Evolutionary conservation across 2,113 vertebrate genomes (phyloP).

Genomic region (Tragelaphus strepsiceros): DNA sequence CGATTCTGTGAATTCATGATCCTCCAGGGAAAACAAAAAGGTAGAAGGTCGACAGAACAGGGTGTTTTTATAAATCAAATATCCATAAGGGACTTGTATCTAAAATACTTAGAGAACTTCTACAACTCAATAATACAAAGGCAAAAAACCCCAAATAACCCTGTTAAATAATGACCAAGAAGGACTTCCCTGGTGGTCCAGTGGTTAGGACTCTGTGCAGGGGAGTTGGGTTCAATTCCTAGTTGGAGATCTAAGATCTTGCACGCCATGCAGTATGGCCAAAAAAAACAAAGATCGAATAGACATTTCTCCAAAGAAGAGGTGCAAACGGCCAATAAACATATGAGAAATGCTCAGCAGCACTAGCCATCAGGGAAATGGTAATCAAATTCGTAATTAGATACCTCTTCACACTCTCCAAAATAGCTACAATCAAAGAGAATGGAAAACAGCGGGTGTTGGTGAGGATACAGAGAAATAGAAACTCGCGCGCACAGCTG

Average conservation of each 20-base stretch:
- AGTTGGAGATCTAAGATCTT: not conserved
- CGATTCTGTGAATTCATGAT: not conserved
- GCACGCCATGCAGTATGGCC: not conserved
- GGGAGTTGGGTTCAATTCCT: not conserved
- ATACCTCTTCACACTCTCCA: accelerated
- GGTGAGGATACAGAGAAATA: accelerated
- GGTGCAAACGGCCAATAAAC: not conserved
- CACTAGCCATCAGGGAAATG: not conserved
- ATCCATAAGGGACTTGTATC: too few species aligned
- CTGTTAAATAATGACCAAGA: not conserved
- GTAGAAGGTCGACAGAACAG: not conserved
- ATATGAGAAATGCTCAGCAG: not conserved
- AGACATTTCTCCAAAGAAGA: not conserved
- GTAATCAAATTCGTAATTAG: not conserved
- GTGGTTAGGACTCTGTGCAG: not conserved
- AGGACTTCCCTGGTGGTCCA: not conserved
- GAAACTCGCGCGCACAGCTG: accelerated
- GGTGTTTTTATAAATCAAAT: not conserved
- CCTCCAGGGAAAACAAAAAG: not conserved
- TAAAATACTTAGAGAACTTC: not conserved
- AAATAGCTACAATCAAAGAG: not conserved
- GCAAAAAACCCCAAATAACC: not conserved
- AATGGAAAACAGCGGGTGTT: not conserved
- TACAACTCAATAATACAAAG: not conserved
- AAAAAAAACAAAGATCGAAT: not conserved